Evolutionary conservation across 2,888 invertebrate genomes (phyloP).

Genomic region (Drosophila aldrichi): DNA sequence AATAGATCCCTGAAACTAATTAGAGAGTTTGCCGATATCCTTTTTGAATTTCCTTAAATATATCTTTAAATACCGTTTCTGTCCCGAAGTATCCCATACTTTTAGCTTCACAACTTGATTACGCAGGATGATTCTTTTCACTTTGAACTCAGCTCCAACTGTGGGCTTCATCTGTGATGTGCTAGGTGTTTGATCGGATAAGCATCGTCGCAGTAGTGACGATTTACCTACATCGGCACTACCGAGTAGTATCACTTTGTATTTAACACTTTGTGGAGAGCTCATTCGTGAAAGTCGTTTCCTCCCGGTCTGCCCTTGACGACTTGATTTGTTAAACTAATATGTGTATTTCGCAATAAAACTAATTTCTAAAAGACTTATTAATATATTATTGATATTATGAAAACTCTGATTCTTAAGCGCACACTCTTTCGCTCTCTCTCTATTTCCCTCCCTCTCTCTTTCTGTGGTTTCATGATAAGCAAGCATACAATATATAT

Average conservation of each 20-base stretch:
- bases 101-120: conserved; percentile 14
- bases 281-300: not conserved
- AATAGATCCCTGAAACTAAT: conserved; percentile 43
- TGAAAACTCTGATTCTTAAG: not conserved
- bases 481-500: too few relatives aligned
- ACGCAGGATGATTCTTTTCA: conserved; percentile 1
- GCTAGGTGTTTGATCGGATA: not conserved
- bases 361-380: too few relatives aligned
- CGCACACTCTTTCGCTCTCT: too few relatives aligned
- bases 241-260: conserved; percentile 40
- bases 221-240: conserved; percentile 50
- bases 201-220: conserved; percentile 30
- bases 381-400: too few relatives aligned
- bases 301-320: conserved; percentile 13
- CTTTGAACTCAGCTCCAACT: conserved; percentile 28
- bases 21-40: not conserved
- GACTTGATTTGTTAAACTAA: conserved; percentile 13
- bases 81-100: conserved; percentile 48
- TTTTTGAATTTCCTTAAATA: not conserved
- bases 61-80: conserved; percentile 27
- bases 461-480: too few relatives aligned
- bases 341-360: not conserved
- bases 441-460: not conserved
- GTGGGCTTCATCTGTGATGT: not conserved
- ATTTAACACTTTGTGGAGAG: not conserved